Percentiles rank a stretch among this genome's conserved stretches.
Evolutionary conservation across 1,140 invertebrate genomes (phyloP).

Genomic region (Caerostris darwini): DNA sequence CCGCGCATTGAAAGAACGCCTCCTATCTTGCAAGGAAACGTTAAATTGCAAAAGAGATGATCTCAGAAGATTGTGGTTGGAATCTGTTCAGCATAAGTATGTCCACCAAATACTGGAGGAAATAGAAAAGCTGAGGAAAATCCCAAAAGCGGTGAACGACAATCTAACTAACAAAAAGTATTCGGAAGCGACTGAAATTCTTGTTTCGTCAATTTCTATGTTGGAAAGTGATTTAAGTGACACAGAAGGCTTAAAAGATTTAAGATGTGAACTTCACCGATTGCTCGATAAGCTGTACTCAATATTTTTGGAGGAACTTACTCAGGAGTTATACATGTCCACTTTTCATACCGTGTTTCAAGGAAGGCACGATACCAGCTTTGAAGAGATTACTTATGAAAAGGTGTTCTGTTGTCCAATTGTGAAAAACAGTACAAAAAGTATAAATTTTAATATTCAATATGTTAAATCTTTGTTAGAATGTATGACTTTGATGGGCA

Average conservation of each 20-base stretch:
- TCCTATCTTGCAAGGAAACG: constrained; percentile 93
- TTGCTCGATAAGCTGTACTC: constrained; percentile 49
- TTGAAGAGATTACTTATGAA: constrained; percentile 44
- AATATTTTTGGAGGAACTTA: constrained; percentile 51
- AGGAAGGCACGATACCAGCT: background rate
- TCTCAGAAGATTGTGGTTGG: constrained; percentile 94
- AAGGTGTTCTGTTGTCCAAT: background rate
- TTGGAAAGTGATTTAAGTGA: constrained; percentile 10
- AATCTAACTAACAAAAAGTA: constrained; percentile 90
- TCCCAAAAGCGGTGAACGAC: constrained; percentile 88
- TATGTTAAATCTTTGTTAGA: constrained; percentile 88
- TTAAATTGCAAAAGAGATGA: constrained; percentile 95
- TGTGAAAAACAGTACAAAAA: background rate
- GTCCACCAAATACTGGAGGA: constrained; percentile 92
- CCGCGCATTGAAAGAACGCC: constrained; percentile 76
- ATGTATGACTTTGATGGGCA: constrained; percentile 91
- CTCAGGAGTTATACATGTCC: constrained; percentile 31
- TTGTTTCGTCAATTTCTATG: constrained; percentile 83
- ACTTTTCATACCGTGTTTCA: constrained; percentile 47
- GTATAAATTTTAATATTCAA: constrained; percentile 1
- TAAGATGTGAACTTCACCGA: constrained; percentile 33
- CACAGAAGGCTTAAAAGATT: constrained; percentile 41
- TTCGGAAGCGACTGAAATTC: constrained; percentile 91
- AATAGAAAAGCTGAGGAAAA: constrained; percentile 87
- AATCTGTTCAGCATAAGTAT: constrained; percentile 95